Percentiles rank a stretch among this genome's conserved stretches.
Evolutionary conservation across 2,113 vertebrate genomes (phyloP).

Genomic region (Charadrius vociferus): DNA sequence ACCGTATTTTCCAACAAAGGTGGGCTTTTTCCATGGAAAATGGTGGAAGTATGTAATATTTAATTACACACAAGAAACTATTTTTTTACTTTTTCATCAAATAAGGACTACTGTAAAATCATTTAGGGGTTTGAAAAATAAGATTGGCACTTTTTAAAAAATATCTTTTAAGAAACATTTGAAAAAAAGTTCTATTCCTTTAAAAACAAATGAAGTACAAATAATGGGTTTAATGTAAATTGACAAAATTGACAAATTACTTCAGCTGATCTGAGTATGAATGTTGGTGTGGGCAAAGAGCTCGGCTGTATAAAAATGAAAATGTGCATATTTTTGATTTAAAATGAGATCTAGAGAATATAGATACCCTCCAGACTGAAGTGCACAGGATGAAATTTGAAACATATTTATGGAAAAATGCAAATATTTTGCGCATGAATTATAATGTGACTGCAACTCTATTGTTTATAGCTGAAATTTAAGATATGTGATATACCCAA

Average conservation of each 20-base stretch:
- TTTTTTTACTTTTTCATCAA: not conserved
- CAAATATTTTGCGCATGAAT: conserved; percentile 8
- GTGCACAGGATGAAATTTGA: not conserved
- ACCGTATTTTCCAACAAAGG: not conserved
- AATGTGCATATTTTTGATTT: not conserved
- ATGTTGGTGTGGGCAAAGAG: not conserved
- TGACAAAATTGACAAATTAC: not conserved
- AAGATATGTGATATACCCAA: not conserved
- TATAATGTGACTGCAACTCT: not conserved
- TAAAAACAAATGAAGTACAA: not conserved
- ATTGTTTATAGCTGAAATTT: conserved; percentile 9
- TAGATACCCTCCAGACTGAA: not conserved
- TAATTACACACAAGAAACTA: not conserved
- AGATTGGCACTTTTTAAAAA: not conserved
- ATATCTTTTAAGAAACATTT: not conserved
- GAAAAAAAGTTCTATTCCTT: not conserved
- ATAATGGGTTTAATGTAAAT: not conserved
- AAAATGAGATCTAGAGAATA: not conserved
- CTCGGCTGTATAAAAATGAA: not conserved
- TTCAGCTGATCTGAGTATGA: not conserved
- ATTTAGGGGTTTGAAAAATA: not conserved
- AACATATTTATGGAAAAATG: conserved; percentile 26
- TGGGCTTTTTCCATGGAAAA: not conserved
- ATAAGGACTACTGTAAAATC: not conserved
- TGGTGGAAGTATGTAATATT: not conserved